Percentiles rank a stretch among this genome's conserved stretches.
Evolutionary conservation across 2,797 vertebrate species (phyloP).

Genomic region (Lutjanus campechanus): DNA sequence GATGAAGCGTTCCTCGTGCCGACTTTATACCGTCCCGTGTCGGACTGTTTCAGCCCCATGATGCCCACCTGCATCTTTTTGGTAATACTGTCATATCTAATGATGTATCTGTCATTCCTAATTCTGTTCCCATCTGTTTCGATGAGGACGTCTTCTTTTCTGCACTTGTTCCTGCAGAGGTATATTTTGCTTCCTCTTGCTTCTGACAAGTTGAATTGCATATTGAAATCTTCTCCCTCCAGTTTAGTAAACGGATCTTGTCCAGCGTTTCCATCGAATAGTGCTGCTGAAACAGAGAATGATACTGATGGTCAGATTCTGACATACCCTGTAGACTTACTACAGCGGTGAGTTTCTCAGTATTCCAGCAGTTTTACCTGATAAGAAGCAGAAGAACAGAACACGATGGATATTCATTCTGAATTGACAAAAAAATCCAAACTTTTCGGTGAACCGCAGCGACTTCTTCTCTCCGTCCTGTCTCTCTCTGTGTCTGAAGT

Average conservation of each 20-base stretch:
- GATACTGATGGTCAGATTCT: not conserved
- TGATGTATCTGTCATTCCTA: not conserved
- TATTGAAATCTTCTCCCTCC: not conserved
- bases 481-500: no score
- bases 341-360: not conserved
- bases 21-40: not conserved
- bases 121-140: not conserved
- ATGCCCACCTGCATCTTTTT: not conserved
- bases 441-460: not conserved
- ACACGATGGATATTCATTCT: not conserved
- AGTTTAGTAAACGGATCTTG: not conserved
- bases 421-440: not conserved
- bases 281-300: not conserved
- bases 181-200: not conserved
- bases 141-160: not conserved
- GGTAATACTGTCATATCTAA: not conserved
- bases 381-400: not conserved
- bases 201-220: accelerated
- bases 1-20: no score
- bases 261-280: not conserved
- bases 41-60: not conserved
- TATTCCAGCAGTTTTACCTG: not conserved
- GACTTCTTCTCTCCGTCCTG: not conserved
- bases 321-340: not conserved
- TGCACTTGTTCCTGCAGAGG: not conserved